Evolutionary conservation across 2,797 vertebrate genomes (phyloP).

Genomic region (Siniperca scherzeri): DNA sequence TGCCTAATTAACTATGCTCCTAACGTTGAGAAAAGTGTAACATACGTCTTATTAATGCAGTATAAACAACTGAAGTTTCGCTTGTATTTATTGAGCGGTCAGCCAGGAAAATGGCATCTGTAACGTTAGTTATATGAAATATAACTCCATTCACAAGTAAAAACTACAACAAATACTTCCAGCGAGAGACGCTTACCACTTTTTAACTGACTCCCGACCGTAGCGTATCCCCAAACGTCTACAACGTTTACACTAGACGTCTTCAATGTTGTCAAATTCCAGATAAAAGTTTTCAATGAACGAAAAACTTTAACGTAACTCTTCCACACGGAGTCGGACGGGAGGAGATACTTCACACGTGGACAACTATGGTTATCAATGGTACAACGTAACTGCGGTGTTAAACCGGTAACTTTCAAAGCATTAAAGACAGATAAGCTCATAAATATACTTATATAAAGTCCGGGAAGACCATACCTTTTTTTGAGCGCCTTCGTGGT

Average conservation of each 20-base stretch:
- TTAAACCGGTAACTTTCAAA: accelerated
- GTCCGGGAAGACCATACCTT: conserved; percentile 45
- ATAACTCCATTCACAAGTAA: not conserved
- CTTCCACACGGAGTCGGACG: not conserved
- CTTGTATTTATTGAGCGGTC: not conserved
- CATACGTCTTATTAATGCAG: not conserved
- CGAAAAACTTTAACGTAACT: not conserved
- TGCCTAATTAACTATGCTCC: not conserved
- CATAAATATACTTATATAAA: accelerated
- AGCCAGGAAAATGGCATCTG: not conserved
- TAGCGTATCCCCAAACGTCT: too few species aligned
- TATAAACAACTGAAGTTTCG: not conserved
- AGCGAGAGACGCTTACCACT: not conserved
- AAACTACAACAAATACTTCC: not conserved
- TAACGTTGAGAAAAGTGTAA: not conserved
- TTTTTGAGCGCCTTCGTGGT: not conserved
- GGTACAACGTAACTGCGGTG: not conserved
- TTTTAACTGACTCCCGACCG: not conserved
- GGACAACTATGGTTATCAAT: not conserved
- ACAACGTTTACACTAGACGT: not conserved
- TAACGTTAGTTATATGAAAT: too few species aligned
- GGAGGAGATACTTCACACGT: conserved; percentile 10
- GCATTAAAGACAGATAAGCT: accelerated
- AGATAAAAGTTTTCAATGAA: not conserved
- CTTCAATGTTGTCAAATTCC: not conserved